Percentiles rank a stretch among this genome's conserved stretches.
Evolutionary conservation across 2,888 invertebrate species (phyloP).

Genomic region (Magallana nippona): DNA sequence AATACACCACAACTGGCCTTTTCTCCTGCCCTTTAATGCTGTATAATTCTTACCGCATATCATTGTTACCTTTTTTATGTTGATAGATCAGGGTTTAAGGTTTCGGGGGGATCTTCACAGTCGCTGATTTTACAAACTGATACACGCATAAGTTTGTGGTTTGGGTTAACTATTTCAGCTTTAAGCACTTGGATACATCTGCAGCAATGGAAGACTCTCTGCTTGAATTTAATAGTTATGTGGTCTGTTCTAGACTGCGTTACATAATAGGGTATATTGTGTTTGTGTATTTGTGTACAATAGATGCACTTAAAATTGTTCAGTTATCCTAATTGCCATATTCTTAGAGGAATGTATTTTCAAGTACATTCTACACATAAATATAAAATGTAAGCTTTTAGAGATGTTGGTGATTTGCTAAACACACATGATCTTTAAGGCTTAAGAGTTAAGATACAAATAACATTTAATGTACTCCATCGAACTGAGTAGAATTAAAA

Average conservation of each 20-base stretch:
- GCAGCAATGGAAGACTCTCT: not conserved
- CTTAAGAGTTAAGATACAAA: too few relatives aligned
- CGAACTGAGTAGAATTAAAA: too few relatives aligned
- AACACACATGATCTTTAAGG: too few relatives aligned
- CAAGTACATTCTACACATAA: not conserved
- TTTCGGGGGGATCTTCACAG: not conserved
- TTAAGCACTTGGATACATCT: conserved; percentile 21
- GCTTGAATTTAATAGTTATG: not conserved
- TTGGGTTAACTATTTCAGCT: not conserved
- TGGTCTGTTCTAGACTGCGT: not conserved
- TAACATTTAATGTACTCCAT: too few relatives aligned
- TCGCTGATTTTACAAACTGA: conserved; percentile 17
- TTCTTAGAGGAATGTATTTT: conserved; percentile 7
- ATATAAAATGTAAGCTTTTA: not conserved
- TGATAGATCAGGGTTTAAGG: not conserved
- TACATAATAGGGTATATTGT: not conserved
- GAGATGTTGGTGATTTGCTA: not conserved
- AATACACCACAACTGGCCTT: not conserved
- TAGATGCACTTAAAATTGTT: not conserved
- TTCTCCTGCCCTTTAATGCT: not conserved
- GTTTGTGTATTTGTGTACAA: not conserved
- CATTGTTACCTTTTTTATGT: conserved; percentile 26
- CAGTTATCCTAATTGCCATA: not conserved
- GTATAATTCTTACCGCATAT: conserved; percentile 15
- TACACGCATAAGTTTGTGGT: not conserved